Evolutionary conservation across 2,113 vertebrate genomes (phyloP).

Genomic region (Corythornis madagascariensis): DNA sequence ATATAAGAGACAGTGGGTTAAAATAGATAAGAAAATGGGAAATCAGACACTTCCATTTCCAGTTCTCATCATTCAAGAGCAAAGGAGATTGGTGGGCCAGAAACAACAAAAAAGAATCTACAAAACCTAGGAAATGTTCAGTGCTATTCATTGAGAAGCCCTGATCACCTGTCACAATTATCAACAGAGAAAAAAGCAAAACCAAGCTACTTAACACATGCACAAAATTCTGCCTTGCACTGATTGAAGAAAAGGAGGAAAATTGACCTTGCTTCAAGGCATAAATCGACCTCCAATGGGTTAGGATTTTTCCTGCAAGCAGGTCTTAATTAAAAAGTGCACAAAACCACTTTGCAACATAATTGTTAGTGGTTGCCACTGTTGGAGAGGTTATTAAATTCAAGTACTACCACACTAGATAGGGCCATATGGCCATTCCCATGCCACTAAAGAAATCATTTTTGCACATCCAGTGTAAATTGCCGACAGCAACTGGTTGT

Average conservation of each 20-base stretch:
- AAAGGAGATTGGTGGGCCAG: not conserved
- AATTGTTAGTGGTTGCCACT: not conserved
- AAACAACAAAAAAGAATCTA: not conserved
- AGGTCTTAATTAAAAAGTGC: constrained; percentile 36
- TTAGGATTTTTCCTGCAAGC: constrained; percentile 9
- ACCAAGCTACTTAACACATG: not conserved
- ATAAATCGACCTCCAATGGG: constrained; percentile 22
- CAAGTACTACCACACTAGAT: not conserved
- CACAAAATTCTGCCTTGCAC: not conserved
- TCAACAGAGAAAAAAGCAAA: not conserved
- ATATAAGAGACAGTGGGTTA: not conserved
- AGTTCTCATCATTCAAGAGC: not conserved
- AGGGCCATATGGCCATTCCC: not conserved
- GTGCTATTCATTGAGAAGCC: not conserved
- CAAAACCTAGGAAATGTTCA: not conserved
- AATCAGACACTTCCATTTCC: not conserved
- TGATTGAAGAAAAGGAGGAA: not conserved
- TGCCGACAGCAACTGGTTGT: not conserved
- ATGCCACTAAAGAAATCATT: not conserved
- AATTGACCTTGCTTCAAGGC: constrained; percentile 44
- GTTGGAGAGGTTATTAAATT: constrained; percentile 8
- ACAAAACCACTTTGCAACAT: constrained; percentile 24
- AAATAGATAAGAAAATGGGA: not conserved
- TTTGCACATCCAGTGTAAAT: not conserved
- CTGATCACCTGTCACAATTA: not conserved